Conservation (phyloP, 2,113 vertebrate species). For the Camelus bactrianus region DNA sequence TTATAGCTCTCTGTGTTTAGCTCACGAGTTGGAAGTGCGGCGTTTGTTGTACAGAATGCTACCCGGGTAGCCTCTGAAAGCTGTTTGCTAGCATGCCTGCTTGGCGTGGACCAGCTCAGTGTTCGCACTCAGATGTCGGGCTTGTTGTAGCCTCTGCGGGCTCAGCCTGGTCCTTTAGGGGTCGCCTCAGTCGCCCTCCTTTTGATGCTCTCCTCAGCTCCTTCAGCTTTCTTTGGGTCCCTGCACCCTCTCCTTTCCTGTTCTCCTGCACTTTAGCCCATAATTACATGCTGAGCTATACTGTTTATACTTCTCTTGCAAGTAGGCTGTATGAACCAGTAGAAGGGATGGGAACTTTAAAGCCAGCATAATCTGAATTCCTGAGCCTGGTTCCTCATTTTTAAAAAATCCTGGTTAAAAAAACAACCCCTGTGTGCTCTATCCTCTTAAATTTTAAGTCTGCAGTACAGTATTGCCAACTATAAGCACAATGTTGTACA, state of each 20-base stretch:
- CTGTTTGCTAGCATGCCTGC: background rate
- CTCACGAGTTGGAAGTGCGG: background rate
- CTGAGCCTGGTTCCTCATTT: background rate
- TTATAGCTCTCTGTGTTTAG: background rate
- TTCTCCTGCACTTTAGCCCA: background rate
- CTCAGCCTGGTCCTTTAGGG: background rate
- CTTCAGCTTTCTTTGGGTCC: background rate
- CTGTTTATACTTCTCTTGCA: background rate
- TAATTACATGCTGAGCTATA: background rate
- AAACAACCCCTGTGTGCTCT: background rate
- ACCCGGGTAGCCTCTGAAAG: background rate
- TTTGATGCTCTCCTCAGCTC: background rate
- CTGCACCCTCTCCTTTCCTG: background rate
- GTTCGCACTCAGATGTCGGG: background rate
- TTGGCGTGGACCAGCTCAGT: background rate
- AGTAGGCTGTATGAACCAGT: background rate
- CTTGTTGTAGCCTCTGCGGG: background rate
- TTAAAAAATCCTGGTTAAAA: background rate
- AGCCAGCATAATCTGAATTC: constrained; percentile 20
- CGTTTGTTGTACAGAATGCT: background rate
- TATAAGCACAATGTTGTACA: background rate
- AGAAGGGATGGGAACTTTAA: background rate
- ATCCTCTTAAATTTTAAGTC: background rate
- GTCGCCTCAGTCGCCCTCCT: background rate
- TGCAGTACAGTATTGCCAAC: background rate